Evolutionary conservation across 1,140 invertebrate species (phyloP).

Genomic region (Drosophila asahinai): DNA sequence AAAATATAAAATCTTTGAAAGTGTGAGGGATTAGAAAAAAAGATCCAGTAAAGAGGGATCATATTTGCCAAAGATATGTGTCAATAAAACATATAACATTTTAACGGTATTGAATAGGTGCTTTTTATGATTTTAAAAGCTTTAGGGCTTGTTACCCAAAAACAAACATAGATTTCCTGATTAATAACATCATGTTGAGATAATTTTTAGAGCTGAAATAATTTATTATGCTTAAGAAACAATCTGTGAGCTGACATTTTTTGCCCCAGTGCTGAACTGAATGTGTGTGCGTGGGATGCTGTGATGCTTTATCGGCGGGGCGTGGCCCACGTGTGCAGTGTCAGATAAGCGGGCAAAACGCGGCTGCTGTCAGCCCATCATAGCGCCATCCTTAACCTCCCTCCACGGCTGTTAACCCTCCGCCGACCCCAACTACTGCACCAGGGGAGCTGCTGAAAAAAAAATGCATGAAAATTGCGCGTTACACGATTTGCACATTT

Average conservation of each 20-base stretch:
- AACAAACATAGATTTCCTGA: too few species aligned
- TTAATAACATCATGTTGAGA: too few species aligned
- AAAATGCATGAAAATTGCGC: slow-evolving; percentile 39
- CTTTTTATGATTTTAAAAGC: background rate
- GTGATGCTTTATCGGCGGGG: slow-evolving; percentile 55
- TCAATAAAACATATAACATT: too few species aligned
- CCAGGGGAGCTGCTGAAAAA: slow-evolving; percentile 25
- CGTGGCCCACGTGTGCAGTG: slow-evolving; percentile 48
- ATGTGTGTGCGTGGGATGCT: background rate
- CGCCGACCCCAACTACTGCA: slow-evolving; percentile 25
- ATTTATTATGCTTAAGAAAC: too few species aligned
- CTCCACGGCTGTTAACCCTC: background rate
- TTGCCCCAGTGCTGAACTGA: background rate
- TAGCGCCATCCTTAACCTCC: slow-evolving; percentile 5
- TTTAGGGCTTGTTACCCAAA: too few species aligned
- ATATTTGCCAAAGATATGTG: too few species aligned
- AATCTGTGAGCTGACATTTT: background rate
- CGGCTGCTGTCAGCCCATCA: slow-evolving; percentile 54
- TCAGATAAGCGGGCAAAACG: slow-evolving; percentile 74
- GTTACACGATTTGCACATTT: slow-evolving; percentile 71
- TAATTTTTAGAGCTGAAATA: too few species aligned
- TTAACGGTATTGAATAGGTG: too few species aligned
- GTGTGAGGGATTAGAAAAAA: too few species aligned
- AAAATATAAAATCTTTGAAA: background rate
- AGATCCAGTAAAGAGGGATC: too few species aligned